Conservation (phyloP, 2,113 vertebrate species). For the Epinephelus lanceolatus region DNA sequence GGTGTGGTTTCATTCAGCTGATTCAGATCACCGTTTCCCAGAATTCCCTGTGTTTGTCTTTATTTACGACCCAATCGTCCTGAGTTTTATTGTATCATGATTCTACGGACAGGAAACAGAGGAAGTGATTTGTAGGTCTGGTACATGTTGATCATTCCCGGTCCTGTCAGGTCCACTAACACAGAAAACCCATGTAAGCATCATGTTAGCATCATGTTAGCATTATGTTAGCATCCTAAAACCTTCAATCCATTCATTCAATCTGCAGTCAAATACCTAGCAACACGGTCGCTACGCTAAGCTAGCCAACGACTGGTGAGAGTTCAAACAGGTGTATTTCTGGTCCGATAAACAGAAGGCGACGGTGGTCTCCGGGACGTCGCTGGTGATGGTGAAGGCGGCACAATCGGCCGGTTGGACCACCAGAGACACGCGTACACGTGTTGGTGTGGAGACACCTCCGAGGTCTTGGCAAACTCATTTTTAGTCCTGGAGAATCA, state of each 20-base stretch:
- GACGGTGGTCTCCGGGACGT: neutral
- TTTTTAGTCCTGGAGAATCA: neutral
- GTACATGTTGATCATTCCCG: no score
- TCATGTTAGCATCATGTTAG: neutral
- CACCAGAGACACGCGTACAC: constrained; percentile 12
- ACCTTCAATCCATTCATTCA: neutral
- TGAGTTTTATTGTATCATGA: neutral
- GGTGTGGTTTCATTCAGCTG: no score
- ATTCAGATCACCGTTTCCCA: no score
- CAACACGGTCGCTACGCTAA: neutral
- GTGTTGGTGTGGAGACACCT: neutral
- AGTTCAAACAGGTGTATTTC: constrained; percentile 7
- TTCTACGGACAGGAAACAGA: neutral
- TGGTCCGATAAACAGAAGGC: neutral
- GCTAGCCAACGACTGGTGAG: constrained; percentile 2
- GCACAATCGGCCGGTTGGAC: constrained; percentile 4
- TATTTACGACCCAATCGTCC: neutral
- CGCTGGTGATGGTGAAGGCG: constrained; percentile 47
- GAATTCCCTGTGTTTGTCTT: neutral
- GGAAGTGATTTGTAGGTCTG: neutral
- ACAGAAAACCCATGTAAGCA: neutral
- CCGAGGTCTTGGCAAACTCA: neutral
- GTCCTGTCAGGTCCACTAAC: neutral
- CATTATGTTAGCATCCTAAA: neutral
- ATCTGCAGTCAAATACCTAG: neutral